These are phyloP conservation scores for Parambassis ranga DNA, from an alignment of 2,797 vertebrate species.

Conservation along the genomic window DNA sequence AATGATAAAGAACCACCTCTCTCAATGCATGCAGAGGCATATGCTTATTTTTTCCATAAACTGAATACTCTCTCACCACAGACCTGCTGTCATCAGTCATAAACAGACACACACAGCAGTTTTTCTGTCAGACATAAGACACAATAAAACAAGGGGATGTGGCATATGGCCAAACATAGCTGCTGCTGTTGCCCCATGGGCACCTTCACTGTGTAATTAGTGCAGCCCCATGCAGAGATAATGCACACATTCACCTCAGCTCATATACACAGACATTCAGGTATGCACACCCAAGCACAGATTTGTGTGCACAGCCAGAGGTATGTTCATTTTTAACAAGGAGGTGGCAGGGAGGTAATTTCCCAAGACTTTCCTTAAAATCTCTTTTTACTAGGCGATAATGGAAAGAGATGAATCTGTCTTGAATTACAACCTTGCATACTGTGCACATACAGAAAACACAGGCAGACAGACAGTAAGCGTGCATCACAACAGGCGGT, in stretches of 20 bases:
- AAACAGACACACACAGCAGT: slow-evolving; percentile 44
- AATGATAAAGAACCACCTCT: slow-evolving; percentile 1
- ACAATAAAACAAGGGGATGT: slow-evolving; percentile 73
- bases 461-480: slow-evolving; percentile 10
- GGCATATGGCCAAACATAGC: slow-evolving; percentile 47
- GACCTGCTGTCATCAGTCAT: slow-evolving; percentile 26
- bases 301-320: slow-evolving; percentile 36
- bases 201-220: slow-evolving; percentile 65
- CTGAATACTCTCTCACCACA: background rate
- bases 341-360: slow-evolving; percentile 37
- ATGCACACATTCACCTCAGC: slow-evolving; percentile 51
- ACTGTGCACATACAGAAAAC: background rate
- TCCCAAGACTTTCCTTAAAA: slow-evolving; percentile 1
- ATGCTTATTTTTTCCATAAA: slow-evolving; percentile 2
- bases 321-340: slow-evolving; percentile 56
- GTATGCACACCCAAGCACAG: slow-evolving; percentile 38
- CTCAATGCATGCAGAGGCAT: background rate
- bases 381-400: slow-evolving; percentile 9
- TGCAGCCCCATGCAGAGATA: slow-evolving; percentile 57
- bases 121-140: slow-evolving; percentile 59
- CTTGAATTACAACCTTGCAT: background rate
- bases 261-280: slow-evolving; percentile 45
- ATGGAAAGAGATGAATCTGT: background rate
- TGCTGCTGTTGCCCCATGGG: slow-evolving; percentile 45
- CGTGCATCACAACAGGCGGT: slow-evolving; percentile 34